Evolutionary conservation across 2,888 invertebrate genomes (phyloP).

Genomic region (Isotomurus palustris): DNA sequence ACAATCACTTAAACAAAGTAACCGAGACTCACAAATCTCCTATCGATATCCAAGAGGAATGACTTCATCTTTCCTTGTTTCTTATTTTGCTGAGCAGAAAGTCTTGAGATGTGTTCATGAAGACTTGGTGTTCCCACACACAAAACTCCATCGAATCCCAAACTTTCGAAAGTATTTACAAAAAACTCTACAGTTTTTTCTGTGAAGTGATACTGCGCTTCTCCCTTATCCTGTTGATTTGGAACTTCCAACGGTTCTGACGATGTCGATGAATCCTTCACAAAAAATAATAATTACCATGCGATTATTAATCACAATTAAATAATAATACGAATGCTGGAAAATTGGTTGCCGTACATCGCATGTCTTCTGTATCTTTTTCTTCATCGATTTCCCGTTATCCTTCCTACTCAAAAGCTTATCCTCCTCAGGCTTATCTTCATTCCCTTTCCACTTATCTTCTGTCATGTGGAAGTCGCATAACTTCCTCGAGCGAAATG

Average conservation of each 20-base stretch:
- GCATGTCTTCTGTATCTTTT: neutral
- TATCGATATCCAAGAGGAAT: conserved; percentile 26
- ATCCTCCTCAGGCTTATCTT: neutral
- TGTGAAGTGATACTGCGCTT: conserved; percentile 31
- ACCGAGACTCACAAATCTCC: conserved; percentile 19
- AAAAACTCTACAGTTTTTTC: conserved; percentile 16
- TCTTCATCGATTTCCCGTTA: neutral
- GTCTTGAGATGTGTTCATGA: conserved; percentile 8
- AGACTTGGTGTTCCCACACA: conserved; percentile 30
- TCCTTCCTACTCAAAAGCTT: neutral
- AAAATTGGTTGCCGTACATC: neutral
- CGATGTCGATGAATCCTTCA: neutral
- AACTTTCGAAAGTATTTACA: conserved; percentile 4
- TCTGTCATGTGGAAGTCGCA: conserved; percentile 22
- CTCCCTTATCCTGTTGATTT: conserved; percentile 19
- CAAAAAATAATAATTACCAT: neutral
- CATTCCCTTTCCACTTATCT: conserved; percentile 12
- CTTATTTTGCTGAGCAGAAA: neutral
- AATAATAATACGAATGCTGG: no score
- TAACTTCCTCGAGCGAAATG: conserved; percentile 16
- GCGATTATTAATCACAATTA: neutral
- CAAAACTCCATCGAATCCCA: conserved; percentile 18
- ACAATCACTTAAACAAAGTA: neutral
- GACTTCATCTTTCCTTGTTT: conserved; percentile 14
- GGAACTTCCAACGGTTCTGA: conserved; percentile 10